Base-by-base conservation (phyloP, 1,140 invertebrate genomes). In the Archivesica marissinica region DNA sequence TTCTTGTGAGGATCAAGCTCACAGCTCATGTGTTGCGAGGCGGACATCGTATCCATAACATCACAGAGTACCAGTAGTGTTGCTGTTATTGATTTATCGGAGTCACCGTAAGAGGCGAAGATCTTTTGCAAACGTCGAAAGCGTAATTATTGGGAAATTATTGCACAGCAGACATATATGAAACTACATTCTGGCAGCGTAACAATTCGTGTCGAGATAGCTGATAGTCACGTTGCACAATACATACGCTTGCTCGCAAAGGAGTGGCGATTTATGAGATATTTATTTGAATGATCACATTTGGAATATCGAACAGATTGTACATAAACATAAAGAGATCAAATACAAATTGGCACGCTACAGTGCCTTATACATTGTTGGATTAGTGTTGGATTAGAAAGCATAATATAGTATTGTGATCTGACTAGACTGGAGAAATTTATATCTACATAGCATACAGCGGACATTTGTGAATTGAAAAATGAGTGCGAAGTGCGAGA, bases 81-180 rank as follows among this genome's bases (percentile, higher is more conserved):
- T n/a, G n/a, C n/a, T n/a, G n/a, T n/a, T n/a, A n/a, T n/a, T n/a
- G n/a, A n/a, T n/a, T n/a, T 64, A 25, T 25, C 20, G 59, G 30
- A 64, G 59, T 64, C 59, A 64, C 28, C 15, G 4, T 59, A 59
- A 25, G n/a, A 30, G 54, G 23, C 3, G 13, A 59, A 59, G 54
- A 59, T 30, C n/a, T n/a, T 25, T 64, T 25, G 1, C 59, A 35
- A 64, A 35, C 59, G 59, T 33, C 9, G 30, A 64, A 17, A n/a
- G 59, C 30, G 30, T 64, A 64, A 64, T 64, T 64, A 64, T 64
- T 35, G 59, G 59, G n/a, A 64, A 64, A 64, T 64, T 33, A 35
- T 64, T 25, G 59, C 23, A 6, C 15, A 64, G 59, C 30, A 64
- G 59, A 64, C 59, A 33, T 13, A 25, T 64, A n/a, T 64, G 59